Base-by-base conservation (phyloP, 2,888 invertebrate species). In the Apocheima hispidaria region DNA sequence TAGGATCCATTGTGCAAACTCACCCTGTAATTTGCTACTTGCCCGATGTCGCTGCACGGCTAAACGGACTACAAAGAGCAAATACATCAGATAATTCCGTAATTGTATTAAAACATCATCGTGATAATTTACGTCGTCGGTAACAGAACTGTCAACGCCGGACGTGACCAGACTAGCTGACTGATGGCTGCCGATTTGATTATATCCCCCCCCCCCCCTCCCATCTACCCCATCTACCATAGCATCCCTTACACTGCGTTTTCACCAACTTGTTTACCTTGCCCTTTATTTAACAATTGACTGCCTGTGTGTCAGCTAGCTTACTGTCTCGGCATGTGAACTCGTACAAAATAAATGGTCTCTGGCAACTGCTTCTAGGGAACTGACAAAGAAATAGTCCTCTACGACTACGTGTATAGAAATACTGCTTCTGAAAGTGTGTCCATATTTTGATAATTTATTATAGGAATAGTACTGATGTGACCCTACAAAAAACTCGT, bases 121-220 rank as follows among this genome's bases (percentile, higher is more conserved):
- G 48, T 63, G 60, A 67, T 64, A 66, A 66, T 63, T 66, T 56
- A 51, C 46, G 54, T 54, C 53, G 50, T 44, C 57, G 35, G 62
- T 48, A 52, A 53, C 44, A 60, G 66, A 52, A 53, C 44, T 62
- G 66, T 64, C 68, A 63, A 50, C 50, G 35, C 51, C 33, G 62
- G 63, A 69, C 72, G 67, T 74, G 73, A 70, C 69, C 61, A 30
- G 70, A 68, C 65, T 68, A 16, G 44, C 52, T 26, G 40, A 38
- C 46, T 55, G 38, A 48, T 66, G 58, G 53, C 52, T 63, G 48
- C 60, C 49, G 65, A 70, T 71, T 66, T 64, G 68, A 72, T 72
- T 72, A 71, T 65, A 36, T 43, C 50, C 46, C 61, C 20, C 38
- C 43, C 50, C 46, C 61, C 20, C 38, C 21, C 35, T 44, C 48